phyloP scores from a whole-genome alignment of 2,888 invertebrate species.

The Sclerodermus sp. region DNA sequence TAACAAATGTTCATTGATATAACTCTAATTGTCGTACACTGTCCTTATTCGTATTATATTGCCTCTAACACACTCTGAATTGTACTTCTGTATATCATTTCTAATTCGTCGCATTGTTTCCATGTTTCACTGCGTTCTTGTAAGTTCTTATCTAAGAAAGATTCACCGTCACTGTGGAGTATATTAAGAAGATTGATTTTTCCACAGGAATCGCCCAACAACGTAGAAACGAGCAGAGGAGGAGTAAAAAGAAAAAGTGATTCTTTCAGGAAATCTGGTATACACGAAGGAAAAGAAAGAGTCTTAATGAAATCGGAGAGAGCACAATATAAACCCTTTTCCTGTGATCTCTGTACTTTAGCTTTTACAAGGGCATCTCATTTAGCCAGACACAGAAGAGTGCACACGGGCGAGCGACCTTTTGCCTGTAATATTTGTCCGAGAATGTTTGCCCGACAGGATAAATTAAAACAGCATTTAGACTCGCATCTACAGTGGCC shows the following conservation, averaged over 20 bases:
- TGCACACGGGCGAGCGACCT: conserved; percentile 73
- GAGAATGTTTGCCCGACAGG: conserved; percentile 71
- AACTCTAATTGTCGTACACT: too few relatives aligned
- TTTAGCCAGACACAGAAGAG: conserved; percentile 69
- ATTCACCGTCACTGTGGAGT: neutral
- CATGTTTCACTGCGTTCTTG: too few relatives aligned
- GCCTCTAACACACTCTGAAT: too few relatives aligned
- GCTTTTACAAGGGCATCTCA: conserved; percentile 71
- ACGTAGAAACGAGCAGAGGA: conserved; percentile 19
- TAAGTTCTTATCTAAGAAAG: too few relatives aligned
- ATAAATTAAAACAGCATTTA: conserved; percentile 70
- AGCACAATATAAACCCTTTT: conserved; percentile 50
- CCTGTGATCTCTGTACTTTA: conserved; percentile 51
- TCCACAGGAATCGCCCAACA: conserved; percentile 36
- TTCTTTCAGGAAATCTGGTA: neutral
- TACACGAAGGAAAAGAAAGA: conserved; percentile 24
- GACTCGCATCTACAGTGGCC: conserved; percentile 52
- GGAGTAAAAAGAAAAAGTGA: neutral
- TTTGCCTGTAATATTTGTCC: conserved; percentile 72
- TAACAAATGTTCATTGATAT: too few relatives aligned
- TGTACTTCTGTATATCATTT: neutral
- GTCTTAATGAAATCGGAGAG: conserved; percentile 31
- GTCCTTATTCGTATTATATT: too few relatives aligned
- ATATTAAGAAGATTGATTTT: neutral
- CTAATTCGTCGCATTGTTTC: too few relatives aligned